These are phyloP conservation scores for Piprites chloris DNA, from an alignment of 2,113 vertebrate species.

Conservation along the genomic window DNA sequence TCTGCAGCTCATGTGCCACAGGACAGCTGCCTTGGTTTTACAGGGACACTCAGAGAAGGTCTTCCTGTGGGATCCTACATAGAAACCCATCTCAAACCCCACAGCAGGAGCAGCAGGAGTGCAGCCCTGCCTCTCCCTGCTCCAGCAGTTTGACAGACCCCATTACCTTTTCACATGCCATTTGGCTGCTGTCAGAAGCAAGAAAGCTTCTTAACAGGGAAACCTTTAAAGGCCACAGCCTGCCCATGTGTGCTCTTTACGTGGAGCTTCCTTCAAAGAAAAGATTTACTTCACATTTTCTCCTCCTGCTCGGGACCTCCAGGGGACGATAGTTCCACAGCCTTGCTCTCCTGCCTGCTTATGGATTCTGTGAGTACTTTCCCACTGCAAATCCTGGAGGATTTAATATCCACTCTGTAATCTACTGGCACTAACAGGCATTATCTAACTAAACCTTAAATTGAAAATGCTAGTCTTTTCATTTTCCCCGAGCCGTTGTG, in stretches of 20 bases:
- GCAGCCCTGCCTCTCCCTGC: not conserved
- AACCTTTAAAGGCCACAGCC: not conserved
- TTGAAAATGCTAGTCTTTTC: constrained; percentile 72
- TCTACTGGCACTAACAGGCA: constrained; percentile 78
- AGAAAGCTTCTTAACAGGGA: not conserved
- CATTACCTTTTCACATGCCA: not conserved
- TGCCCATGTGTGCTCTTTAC: not conserved
- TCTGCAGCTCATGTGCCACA: not conserved
- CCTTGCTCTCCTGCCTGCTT: constrained; percentile 42
- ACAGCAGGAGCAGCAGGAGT: not conserved
- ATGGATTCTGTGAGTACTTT: constrained; percentile 57
- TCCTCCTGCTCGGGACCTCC: not conserved
- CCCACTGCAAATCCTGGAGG: constrained; percentile 71
- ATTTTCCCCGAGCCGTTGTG: constrained; percentile 4
- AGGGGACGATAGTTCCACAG: constrained; percentile 23
- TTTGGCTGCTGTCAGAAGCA: not conserved
- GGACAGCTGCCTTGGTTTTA: not conserved
- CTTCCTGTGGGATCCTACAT: not conserved
- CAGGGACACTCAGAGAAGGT: not conserved
- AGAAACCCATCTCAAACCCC: not conserved
- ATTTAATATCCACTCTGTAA: constrained; percentile 81
- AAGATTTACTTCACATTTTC: not conserved
- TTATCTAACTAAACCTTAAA: constrained; percentile 81
- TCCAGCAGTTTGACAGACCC: not conserved
- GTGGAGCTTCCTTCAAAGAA: not conserved